Evolutionary conservation across 1,140 invertebrate genomes (phyloP).

Genomic region (Polypedilum pembai): DNA sequence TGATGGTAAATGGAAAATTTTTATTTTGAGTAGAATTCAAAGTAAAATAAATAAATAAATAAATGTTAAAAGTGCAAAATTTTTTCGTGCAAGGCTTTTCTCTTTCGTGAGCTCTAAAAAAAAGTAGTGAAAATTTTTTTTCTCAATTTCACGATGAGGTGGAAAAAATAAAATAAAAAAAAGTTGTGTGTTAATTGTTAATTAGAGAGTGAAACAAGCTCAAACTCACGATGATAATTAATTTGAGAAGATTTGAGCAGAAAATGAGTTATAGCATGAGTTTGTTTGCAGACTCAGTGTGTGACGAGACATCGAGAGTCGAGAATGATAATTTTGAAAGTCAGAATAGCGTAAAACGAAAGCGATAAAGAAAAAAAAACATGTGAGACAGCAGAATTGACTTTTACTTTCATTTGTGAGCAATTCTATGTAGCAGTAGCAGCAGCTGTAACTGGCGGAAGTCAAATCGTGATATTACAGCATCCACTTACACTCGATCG

Average conservation of each 20-base stretch:
- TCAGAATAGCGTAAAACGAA: no score
- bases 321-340: no score
- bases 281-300: no score
- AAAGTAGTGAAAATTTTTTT: neutral
- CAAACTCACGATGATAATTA: neutral
- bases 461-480: constrained; percentile 11
- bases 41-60: neutral
- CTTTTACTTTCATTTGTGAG: neutral
- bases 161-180: neutral
- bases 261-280: neutral
- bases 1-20: no score
- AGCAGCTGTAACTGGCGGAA: neutral
- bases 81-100: no score
- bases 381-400: neutral
- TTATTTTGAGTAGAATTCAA: no score
- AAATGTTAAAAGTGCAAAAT: neutral
- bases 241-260: constrained; percentile 8
- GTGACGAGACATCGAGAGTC: no score
- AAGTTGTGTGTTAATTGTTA: constrained; percentile 3
- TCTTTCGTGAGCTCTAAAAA: no score
- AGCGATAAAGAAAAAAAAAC: neutral
- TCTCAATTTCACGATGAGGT: neutral
- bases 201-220: constrained; percentile 3
- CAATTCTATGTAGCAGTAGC: neutral
- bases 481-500: neutral